Evolutionary conservation across 2,888 invertebrate genomes (phyloP), one percentile per base, ranked within the genome.

Genomic region (Cerastis leucographa): DNA sequence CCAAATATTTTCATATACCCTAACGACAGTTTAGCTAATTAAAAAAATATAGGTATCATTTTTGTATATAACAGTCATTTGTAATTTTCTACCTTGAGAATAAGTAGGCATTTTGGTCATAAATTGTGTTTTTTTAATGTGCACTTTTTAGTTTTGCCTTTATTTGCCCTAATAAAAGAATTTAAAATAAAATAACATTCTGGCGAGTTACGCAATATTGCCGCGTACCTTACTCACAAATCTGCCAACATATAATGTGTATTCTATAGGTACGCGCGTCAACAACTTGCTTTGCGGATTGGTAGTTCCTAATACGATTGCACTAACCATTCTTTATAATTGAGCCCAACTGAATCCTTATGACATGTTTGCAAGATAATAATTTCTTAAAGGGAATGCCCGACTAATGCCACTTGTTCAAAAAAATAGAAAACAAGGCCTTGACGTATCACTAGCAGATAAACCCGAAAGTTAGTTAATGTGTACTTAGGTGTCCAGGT

Each of bases 21-120:
- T 96, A 95, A 94, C 87, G 92, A 94, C 93, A 94, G 95, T 92
- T 95, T 94, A 94, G 95, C 95, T 96, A 96, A 95, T 92, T 96
- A 96, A 96, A 96, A 96, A 96, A 96, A 96, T 96, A 96, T 95
- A 96, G 93, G 94, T 93, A 88, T 91, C 87, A 90, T 91, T 91
- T 93, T 93, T 93, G 91, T 95, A 95, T 93, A 94, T 93, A 94
- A 94, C 93, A 94, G 94, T 95, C 93, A 91, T 92, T 94, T 93
- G 93, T 95, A 92, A 92, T 91, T 91, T 89, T 90, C 93, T 95
- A 95, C 90, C 88, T 91, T 91, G 92, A 91, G 92, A 94, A 91
- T 92, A 92, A 92, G 92, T 93, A 94, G 93, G 93, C 94, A 90
- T 92, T 81, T 95, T 95, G 95, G 95, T 95, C 95, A 91, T 88